A percentile compares a stretch with the other conserved stretches of the same genome.
These are phyloP conservation scores for Fundulus diaphanus DNA, from an alignment of 2,797 vertebrate genomes.

Conservation along the genomic window DNA sequence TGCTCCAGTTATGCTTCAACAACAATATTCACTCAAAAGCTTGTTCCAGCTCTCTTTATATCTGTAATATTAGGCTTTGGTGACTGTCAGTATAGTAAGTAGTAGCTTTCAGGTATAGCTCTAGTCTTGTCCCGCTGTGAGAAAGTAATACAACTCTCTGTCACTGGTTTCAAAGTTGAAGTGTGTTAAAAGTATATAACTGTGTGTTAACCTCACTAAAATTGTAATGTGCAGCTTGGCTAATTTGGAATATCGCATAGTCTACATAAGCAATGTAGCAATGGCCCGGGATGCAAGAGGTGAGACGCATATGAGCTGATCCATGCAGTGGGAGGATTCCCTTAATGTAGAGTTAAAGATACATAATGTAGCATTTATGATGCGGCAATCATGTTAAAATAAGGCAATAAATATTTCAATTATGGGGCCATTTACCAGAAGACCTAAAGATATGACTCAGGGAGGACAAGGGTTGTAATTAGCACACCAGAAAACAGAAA, in stretches of 20 bases:
- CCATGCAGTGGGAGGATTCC: too few species aligned
- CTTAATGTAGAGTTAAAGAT: too few species aligned
- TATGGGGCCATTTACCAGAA: too few species aligned
- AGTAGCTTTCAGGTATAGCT: not conserved
- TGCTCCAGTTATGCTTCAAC: not conserved
- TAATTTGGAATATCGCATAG: not conserved
- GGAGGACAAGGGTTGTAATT: too few species aligned
- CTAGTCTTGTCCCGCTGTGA: not conserved
- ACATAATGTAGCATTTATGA: too few species aligned
- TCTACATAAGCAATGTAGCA: not conserved
- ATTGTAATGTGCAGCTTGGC: not conserved
- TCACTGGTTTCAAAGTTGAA: not conserved
- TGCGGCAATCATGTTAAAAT: too few species aligned
- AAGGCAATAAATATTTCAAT: too few species aligned
- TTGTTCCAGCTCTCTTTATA: not conserved
- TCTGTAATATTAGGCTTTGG: not conserved
- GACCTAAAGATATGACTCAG: too few species aligned
- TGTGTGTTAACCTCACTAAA: not conserved
- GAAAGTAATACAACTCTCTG: slow-evolving; percentile 1
- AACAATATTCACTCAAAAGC: not conserved
- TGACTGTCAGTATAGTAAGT: not conserved
- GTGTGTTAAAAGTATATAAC: not conserved
- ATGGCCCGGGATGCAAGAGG: too few species aligned
- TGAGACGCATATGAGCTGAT: too few species aligned
- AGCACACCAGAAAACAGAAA: too few species aligned